Evolutionary conservation across 2,113 vertebrate species (phyloP).

Genomic region (Ctenomys sociabilis): DNA sequence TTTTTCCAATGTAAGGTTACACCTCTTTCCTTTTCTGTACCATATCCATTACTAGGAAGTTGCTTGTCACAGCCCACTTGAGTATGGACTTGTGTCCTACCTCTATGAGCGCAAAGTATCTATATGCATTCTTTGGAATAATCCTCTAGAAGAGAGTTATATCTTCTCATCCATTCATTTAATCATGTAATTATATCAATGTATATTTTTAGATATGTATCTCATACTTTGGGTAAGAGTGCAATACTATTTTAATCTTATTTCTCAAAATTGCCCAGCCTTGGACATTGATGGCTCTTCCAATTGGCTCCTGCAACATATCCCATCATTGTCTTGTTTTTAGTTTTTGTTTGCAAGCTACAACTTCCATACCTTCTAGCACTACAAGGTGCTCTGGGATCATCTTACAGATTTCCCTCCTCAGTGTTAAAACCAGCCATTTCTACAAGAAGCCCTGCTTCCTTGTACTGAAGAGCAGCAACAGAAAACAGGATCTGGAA

Average conservation of each 20-base stretch:
- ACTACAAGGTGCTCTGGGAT: background rate
- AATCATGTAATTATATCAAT: background rate
- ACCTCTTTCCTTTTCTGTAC: background rate
- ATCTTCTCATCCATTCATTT: background rate
- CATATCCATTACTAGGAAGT: background rate
- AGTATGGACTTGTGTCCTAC: background rate
- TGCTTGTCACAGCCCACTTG: background rate
- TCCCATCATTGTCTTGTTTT: background rate
- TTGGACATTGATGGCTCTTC: background rate
- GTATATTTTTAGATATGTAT: background rate
- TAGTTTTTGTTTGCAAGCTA: conserved; percentile 14
- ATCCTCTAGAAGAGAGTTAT: background rate
- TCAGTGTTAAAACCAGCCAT: conserved; percentile 8
- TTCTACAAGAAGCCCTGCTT: conserved; percentile 25
- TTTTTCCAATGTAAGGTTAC: background rate
- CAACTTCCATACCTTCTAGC: conserved; percentile 4
- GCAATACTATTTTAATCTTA: background rate
- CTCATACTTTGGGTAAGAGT: background rate
- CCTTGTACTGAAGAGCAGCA: background rate
- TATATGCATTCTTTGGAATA: conserved; percentile 27
- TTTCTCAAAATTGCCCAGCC: background rate
- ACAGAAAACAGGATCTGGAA: background rate
- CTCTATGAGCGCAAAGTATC: background rate
- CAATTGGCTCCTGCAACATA: background rate
- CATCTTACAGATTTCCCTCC: background rate